These are phyloP conservation scores for Menidia menidia DNA, from an alignment of 2,797 vertebrate genomes.

Conservation along the genomic window DNA sequence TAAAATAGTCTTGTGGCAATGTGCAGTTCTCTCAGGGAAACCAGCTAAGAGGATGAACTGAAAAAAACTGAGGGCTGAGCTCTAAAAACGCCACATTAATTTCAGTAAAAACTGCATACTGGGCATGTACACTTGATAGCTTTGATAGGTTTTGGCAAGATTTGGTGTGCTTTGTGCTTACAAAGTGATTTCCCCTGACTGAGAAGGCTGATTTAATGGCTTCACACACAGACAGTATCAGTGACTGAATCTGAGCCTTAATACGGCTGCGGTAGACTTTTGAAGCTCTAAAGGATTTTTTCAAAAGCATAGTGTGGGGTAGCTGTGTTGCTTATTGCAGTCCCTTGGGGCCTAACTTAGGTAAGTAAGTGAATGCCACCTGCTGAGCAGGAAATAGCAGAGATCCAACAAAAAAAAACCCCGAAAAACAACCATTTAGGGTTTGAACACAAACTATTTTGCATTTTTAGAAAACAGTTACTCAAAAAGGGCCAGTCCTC, in stretches of 20 bases:
- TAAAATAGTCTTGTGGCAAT: neutral
- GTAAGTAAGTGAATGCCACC: neutral
- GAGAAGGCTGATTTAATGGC: conserved; percentile 4
- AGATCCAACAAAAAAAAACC: conserved; percentile 2
- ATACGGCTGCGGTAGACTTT: neutral
- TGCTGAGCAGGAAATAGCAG: conserved; percentile 5
- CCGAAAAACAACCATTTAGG: neutral
- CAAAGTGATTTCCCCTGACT: conserved; percentile 6
- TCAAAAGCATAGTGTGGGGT: neutral
- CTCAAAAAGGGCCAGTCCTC: conserved; percentile 1
- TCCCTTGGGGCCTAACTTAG: neutral
- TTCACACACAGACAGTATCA: neutral
- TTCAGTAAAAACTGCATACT: neutral
- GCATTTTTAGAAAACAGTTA: conserved; percentile 14
- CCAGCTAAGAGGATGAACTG: neutral
- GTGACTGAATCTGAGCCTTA: neutral
- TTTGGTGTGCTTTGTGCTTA: conserved; percentile 8
- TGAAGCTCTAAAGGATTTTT: neutral
- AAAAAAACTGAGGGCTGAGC: neutral
- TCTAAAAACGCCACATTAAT: neutral
- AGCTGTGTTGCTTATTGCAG: neutral
- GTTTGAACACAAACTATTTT: neutral
- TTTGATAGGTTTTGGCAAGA: neutral
- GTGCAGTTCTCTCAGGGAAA: neutral
- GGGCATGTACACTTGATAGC: neutral